Base-by-base conservation (phyloP, 2,888 invertebrate genomes). In the Dyspetes luteomarginatus region DNA sequence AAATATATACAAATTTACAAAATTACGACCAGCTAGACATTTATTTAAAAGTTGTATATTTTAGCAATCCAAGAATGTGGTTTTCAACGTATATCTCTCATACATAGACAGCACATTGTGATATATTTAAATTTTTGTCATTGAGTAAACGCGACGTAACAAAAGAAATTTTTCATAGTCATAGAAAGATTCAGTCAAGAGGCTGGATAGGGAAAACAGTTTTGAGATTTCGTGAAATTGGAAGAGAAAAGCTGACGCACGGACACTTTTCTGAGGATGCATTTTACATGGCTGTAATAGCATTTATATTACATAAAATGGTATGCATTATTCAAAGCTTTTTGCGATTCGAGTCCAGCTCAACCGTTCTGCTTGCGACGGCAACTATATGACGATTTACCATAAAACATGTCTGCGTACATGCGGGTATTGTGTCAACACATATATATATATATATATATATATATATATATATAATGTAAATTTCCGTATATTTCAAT, bases 221-320 rank as follows among this genome's bases (percentile, higher is more conserved):
- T 74, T 65, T 64, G 36, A 17, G 43, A 15, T 55, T 74, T 9
- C 62, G 73, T 56, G 45, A 30, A 65, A 65, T 55, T 45, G 64
- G 30, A 45, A 45, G 65, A 36, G 56, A 55, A 56, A 56, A 65
- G 55, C 73, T 65, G 73, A 65, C 50, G 50, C 72, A 52, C 22
- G 45, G 28, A 19, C 30, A 48, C 56, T 12, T 48, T 64, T 74
- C 73, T 45, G 56, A 71, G 69, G 56, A 76, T 71, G 64, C 76
- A 80, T 80, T 80, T 76, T 76, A 76, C 79, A 80, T 80, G 69
- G 76, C 22, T 64, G 58, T 71, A 69, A 69, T 76, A 80, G 76
- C 69, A 80, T 80, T 68, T 76, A 80, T 80, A 80, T 80, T 76
- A 80, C 79, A 80, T 71, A 71, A 62, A 80, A 76, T 56, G 76